phyloP scores from a whole-genome alignment of 2,888 invertebrate genomes.

The Nymphalis urticae region DNA sequence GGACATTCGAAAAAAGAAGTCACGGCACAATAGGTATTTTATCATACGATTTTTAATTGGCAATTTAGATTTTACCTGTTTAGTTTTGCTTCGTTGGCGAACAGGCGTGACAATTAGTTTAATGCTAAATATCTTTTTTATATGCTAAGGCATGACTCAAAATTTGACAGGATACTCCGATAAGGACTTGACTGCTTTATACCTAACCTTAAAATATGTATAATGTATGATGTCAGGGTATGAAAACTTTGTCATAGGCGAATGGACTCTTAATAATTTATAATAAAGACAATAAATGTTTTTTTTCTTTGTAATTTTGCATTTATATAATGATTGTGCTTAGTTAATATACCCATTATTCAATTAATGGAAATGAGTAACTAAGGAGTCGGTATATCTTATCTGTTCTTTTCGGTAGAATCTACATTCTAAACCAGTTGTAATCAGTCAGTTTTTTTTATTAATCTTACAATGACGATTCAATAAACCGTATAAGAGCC shows the following conservation, averaged over 20 bases:
- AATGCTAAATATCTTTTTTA: slow-evolving; percentile 16
- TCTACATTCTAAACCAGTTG: too few species aligned
- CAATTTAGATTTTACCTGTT: slow-evolving; percentile 13
- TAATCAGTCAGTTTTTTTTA: too few species aligned
- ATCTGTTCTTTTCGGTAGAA: too few species aligned
- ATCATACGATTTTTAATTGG: not conserved
- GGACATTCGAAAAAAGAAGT: too few species aligned
- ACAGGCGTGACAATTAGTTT: slow-evolving; percentile 14
- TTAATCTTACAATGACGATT: too few species aligned
- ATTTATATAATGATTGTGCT: not conserved
- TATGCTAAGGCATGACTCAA: slow-evolving; percentile 15
- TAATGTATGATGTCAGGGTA: not conserved
- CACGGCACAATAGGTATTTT: too few species aligned
- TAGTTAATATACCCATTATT: not conserved
- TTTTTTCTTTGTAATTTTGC: not conserved
- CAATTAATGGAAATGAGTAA: too few species aligned
- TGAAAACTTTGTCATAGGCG: slow-evolving; percentile 9
- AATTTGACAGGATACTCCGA: slow-evolving; percentile 24
- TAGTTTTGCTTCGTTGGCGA: slow-evolving; percentile 9
- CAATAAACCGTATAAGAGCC: too few species aligned
- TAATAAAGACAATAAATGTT: not conserved
- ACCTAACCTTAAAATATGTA: not conserved
- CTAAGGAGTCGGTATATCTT: too few species aligned
- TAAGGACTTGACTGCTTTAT: slow-evolving; percentile 6
- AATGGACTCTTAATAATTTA: slow-evolving; percentile 9